Base-by-base conservation (phyloP, 1,140 invertebrate species). In the Stratiolaelaps scimitus region DNA sequence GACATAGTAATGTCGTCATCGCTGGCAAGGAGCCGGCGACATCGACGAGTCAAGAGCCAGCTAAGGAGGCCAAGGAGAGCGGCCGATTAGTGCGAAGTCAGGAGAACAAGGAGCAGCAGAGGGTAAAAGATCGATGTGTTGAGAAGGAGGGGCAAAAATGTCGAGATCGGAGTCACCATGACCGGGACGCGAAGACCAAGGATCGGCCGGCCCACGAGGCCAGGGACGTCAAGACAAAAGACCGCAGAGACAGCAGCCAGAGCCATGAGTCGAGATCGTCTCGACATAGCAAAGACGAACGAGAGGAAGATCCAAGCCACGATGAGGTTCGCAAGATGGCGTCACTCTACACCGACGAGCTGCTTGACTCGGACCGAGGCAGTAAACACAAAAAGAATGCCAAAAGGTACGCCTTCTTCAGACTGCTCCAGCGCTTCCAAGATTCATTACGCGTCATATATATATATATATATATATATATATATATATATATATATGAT, bases 271-370 rank as follows among this genome's bases (percentile, higher is more conserved):
- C 17, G 53, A 60, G 53, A 17, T 26, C 13, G 15, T 34, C 26
- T 5, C 15, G 53, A 60, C 34, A 60, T 17, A 60, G 53, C 53
- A 17, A 26, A 60, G 26, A 60, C 23, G 26, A 23, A 60, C 26
- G 15, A 29, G 26, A 60, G 23, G 53, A 60, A 2, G 53, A 60
- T 23, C 15, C 53, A 2, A 29, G 15, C 13, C 26, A 26, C 15
- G 53, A 60, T 23, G 53, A 60, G 53, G 26, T 60, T 13, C 26
- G 53, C 26, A 60, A 60, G 10, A 60, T 60, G 26, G 53, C 23
- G 15, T 26, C 26, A 2, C 34, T 60, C 26, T 60, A 60, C 53
- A 60, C 53, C 2, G 53, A 60, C 34, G 53, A 29, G 26, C 53
- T 60, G 1, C 53, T 60, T 26, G 53, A 60, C 23, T 60, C 53